Percentiles rank a stretch among this genome's conserved stretches.
Conservation (phyloP, 1,140 invertebrate genomes). For the Zaprionus ghesquierei region DNA sequence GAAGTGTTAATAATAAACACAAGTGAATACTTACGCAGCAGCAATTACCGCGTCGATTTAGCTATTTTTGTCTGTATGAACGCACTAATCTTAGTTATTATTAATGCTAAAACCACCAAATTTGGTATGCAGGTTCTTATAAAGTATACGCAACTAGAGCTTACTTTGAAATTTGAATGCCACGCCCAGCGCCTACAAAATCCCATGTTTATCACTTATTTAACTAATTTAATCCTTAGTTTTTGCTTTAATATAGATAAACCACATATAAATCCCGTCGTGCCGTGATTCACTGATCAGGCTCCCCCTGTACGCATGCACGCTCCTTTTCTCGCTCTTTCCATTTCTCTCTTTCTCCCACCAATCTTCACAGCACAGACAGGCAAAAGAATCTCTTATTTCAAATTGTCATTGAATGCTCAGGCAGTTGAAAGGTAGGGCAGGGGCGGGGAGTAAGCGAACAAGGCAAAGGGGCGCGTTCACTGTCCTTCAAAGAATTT, state of each 20-base stretch:
- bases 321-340: no score
- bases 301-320: background rate
- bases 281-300: background rate
- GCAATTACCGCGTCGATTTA: no score
- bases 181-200: no score
- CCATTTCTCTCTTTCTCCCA: background rate
- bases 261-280: background rate
- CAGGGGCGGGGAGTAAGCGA: background rate
- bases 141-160: background rate
- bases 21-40: no score
- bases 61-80: no score
- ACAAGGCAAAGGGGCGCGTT: slow-evolving; percentile 12
- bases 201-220: no score
- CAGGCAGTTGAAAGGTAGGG: background rate
- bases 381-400: slow-evolving; percentile 53
- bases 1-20: no score
- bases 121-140: background rate
- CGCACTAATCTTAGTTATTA: no score
- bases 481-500: slow-evolving; percentile 75
- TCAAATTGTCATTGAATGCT: slow-evolving; percentile 70
- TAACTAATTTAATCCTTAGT: no score
- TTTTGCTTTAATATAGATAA: no score
- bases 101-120: no score
- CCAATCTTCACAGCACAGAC: slow-evolving; percentile 2
- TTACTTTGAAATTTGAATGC: no score